These are phyloP conservation scores for Sisor rabdophorus DNA, from an alignment of 2,113 vertebrate species.

Conservation along the genomic window DNA sequence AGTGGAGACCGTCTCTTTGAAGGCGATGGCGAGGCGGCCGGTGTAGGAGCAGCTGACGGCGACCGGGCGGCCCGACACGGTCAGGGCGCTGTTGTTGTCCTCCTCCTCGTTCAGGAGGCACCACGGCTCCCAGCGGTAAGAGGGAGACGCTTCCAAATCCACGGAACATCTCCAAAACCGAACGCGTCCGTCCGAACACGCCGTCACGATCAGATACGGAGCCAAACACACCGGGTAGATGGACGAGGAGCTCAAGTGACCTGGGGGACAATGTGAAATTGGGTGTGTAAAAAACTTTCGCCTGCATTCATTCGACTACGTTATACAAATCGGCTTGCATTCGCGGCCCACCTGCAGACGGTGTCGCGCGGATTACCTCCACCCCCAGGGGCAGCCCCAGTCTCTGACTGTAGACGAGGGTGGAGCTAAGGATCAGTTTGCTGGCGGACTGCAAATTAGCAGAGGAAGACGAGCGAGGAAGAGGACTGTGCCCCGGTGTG, in stretches of 20 bases:
- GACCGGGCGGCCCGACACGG: constrained; percentile 84
- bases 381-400: constrained; percentile 86
- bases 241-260: constrained; percentile 95
- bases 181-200: constrained; percentile 91
- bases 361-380: constrained; percentile 92
- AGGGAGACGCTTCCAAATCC: constrained; percentile 63
- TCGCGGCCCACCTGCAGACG: constrained; percentile 82
- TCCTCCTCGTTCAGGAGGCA: constrained; percentile 92
- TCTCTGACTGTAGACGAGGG: constrained; percentile 85
- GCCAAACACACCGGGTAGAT: constrained; percentile 98
- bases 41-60: constrained; percentile 97
- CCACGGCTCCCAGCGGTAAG: constrained; percentile 89
- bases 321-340: not conserved
- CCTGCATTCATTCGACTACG: no score
- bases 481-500: constrained; percentile 74
- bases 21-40: constrained; percentile 90
- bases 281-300: no score
- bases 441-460: constrained; percentile 96
- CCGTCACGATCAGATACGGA: constrained; percentile 93
- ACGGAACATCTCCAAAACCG: constrained; percentile 92
- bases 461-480: constrained; percentile 90
- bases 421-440: constrained; percentile 94
- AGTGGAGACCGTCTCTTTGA: constrained; percentile 80
- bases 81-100: constrained; percentile 87
- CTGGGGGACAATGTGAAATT: constrained; percentile 64